A percentile compares a stretch with the other conserved stretches of the same genome.
Evolutionary conservation across 1,140 invertebrate genomes (phyloP).

Genomic region (Meloidogyne floridensis): DNA sequence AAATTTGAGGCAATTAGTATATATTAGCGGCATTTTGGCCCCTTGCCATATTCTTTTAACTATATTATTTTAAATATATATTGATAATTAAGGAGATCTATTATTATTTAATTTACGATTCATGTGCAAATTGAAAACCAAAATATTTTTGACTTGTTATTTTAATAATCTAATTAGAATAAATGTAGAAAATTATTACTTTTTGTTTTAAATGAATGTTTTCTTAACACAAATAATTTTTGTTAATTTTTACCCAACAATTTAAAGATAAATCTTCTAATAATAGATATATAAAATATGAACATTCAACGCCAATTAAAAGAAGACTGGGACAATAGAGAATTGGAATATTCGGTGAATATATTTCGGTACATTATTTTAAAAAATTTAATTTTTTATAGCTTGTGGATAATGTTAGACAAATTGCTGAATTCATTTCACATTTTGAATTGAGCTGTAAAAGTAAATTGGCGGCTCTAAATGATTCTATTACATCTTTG

Average conservation of each 20-base stretch:
- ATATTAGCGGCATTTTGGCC: background rate
- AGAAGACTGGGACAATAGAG: constrained; percentile 51
- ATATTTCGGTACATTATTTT: background rate
- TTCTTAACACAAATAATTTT: background rate
- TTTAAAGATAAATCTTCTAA: background rate
- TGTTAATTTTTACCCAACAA: background rate
- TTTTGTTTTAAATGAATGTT: background rate
- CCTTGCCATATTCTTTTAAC: background rate
- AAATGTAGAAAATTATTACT: background rate
- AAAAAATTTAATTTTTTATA: background rate
- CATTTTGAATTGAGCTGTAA: constrained; percentile 43
- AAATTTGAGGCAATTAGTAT: too few relatives aligned
- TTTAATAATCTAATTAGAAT: constrained; percentile 1
- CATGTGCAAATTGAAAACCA: background rate
- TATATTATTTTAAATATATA: background rate
- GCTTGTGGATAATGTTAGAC: constrained; percentile 45
- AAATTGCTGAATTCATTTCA: constrained; percentile 44
- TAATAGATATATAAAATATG: background rate
- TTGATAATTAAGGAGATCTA: too few relatives aligned
- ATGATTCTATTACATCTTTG: constrained; percentile 38
- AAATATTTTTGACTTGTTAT: background rate
- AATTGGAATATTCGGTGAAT: constrained; percentile 43
- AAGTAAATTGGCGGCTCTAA: constrained; percentile 36
- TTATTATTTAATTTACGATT: background rate
- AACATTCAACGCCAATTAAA: constrained; percentile 50